Conservation (phyloP, 2,888 invertebrate genomes). For the Hermaeophaga mercurialis region DNA sequence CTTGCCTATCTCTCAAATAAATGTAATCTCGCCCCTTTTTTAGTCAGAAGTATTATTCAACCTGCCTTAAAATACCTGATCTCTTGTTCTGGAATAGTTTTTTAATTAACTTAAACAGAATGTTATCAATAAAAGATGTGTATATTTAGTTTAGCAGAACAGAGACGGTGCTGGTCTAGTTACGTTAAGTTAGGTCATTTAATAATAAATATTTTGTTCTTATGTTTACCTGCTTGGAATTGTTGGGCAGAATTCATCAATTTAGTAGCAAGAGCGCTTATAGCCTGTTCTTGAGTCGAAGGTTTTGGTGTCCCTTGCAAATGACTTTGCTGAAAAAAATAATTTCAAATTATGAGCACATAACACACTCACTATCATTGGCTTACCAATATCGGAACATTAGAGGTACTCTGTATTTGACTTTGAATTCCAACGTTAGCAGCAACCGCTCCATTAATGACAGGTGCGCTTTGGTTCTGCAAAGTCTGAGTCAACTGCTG, state of each 20-base stretch:
- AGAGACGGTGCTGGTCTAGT: no score
- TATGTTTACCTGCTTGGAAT: conserved; percentile 72
- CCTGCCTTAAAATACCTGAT: no score
- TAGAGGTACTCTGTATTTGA: conserved; percentile 59
- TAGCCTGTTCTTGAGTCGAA: conserved; percentile 63
- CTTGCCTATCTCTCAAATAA: no score
- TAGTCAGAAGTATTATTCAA: no score
- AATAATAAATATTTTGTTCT: no score
- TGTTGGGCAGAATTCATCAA: conserved; percentile 84
- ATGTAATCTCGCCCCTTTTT: no score
- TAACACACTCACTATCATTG: background rate
- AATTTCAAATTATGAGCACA: background rate
- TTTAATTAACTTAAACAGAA: no score
- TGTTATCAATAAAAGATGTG: no score
- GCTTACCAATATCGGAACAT: conserved; percentile 73
- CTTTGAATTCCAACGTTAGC: conserved; percentile 58
- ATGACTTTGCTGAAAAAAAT: conserved; percentile 43
- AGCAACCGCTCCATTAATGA: conserved; percentile 51
- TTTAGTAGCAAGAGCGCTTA: conserved; percentile 78
- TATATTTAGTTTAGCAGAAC: no score
- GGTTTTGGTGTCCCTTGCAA: conserved; percentile 39
- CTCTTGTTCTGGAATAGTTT: no score
- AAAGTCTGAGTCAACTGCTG: conserved; percentile 46
- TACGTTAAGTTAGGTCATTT: no score
- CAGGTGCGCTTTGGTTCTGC: conserved; percentile 42